Conservation (phyloP, 2,797 vertebrate genomes). For the Rhodeus uyekii region DNA sequence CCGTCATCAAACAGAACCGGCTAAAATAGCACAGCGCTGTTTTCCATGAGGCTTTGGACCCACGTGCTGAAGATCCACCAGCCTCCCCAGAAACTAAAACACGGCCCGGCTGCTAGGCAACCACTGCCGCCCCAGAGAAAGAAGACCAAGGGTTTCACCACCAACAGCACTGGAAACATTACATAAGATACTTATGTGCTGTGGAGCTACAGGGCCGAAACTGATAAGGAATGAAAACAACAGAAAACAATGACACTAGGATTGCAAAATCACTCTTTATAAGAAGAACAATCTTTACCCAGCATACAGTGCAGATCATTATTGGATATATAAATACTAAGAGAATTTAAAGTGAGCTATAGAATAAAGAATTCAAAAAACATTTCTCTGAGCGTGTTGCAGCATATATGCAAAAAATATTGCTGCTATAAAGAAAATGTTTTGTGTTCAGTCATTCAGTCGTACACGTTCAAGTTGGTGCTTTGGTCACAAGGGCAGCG, state of each 20-base stretch:
- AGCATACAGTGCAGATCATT: neutral
- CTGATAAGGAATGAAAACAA: conserved; percentile 25
- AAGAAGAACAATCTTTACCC: conserved; percentile 10
- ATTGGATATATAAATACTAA: conserved; percentile 29
- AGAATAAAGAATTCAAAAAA: neutral
- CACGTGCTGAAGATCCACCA: conserved; percentile 67
- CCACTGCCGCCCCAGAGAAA: conserved; percentile 64
- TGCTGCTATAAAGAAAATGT: neutral
- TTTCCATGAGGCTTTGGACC: conserved; percentile 53
- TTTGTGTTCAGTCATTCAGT: conserved; percentile 24
- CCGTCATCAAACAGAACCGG: conserved; percentile 65
- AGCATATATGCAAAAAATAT: neutral
- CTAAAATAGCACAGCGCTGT: conserved; percentile 61
- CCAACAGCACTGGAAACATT: conserved; percentile 61
- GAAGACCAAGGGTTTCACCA: conserved; percentile 65
- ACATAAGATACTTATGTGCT: conserved; percentile 71
- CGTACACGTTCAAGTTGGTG: neutral
- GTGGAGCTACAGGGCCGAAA: conserved; percentile 54
- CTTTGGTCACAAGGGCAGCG: neutral
- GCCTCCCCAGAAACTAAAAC: conserved; percentile 76
- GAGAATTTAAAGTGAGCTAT: neutral
- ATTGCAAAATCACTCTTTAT: conserved; percentile 44
- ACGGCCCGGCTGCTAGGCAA: conserved; percentile 78
- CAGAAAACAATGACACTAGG: neutral
- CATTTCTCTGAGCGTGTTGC: neutral